phyloP scores from a whole-genome alignment of 2,888 invertebrate genomes.

The Callimorpha dominula region DNA sequence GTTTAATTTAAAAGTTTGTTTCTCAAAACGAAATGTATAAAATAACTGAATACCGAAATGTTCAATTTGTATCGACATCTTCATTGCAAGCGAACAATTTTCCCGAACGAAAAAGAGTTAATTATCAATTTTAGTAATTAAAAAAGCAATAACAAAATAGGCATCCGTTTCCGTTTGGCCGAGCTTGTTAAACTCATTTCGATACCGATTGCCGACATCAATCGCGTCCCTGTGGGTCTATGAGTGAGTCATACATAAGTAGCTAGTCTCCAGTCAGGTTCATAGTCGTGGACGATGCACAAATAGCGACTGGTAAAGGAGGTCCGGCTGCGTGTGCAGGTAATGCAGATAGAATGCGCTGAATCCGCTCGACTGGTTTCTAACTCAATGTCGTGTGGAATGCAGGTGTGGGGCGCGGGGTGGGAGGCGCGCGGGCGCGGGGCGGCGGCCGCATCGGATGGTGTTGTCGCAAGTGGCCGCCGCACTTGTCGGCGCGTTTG shows the following conservation, averaged over 20 bases:
- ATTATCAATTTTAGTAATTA: slow-evolving; percentile 44
- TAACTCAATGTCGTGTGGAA: slow-evolving; percentile 84
- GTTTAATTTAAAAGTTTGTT: slow-evolving; percentile 39
- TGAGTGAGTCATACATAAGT: slow-evolving; percentile 34
- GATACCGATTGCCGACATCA: slow-evolving; percentile 36
- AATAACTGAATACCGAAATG: slow-evolving; percentile 28
- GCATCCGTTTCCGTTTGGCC: slow-evolving; percentile 42
- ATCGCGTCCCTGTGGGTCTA: slow-evolving; percentile 40
- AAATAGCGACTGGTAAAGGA: slow-evolving; percentile 51
- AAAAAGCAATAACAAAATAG: slow-evolving; percentile 46
- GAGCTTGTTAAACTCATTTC: slow-evolving; percentile 37
- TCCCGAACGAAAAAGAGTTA: slow-evolving; percentile 27
- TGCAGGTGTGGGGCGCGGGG: slow-evolving; percentile 66
- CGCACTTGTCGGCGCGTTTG: slow-evolving; percentile 86
- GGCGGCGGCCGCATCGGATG: slow-evolving; percentile 73
- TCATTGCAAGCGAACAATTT: slow-evolving; percentile 24
- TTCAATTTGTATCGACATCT: slow-evolving; percentile 44
- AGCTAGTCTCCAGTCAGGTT: slow-evolving; percentile 24
- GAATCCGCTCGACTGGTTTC: slow-evolving; percentile 81
- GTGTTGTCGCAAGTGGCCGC: slow-evolving; percentile 84
- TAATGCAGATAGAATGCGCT: slow-evolving; percentile 74
- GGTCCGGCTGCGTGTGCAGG: slow-evolving; percentile 52
- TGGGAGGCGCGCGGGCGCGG: slow-evolving; percentile 52
- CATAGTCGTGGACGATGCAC: slow-evolving; percentile 38
- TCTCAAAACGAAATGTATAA: slow-evolving; percentile 34